phyloP scores from a whole-genome alignment of 2,797 vertebrate genomes.

The Pelochelys cantorii region DNA sequence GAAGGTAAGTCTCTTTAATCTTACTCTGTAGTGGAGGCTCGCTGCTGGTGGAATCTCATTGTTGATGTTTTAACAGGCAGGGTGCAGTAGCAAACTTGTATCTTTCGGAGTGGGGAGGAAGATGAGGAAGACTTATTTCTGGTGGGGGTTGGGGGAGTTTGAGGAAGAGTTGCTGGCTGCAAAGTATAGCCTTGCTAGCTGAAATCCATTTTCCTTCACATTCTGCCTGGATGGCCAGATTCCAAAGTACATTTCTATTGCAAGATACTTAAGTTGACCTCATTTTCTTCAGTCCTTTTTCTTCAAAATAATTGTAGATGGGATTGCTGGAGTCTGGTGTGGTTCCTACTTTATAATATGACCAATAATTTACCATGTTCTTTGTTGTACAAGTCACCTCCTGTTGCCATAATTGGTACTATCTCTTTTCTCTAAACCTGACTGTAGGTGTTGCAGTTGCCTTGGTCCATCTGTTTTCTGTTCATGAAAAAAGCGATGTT shows the following conservation, averaged over 20 bases:
- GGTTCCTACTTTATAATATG: neutral
- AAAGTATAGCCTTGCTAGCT: neutral
- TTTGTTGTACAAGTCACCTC: neutral
- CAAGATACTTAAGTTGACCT: rapidly evolving
- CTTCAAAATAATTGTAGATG: slow-evolving; percentile 28
- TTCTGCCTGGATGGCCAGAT: neutral
- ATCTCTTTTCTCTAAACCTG: neutral
- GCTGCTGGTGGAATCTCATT: slow-evolving; percentile 26
- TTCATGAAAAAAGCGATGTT: neutral
- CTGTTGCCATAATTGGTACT: neutral
- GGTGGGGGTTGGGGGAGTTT: neutral
- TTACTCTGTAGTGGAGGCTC: neutral
- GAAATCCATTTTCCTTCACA: neutral
- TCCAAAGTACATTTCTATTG: neutral
- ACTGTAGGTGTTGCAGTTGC: slow-evolving; percentile 41
- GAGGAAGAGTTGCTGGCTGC: neutral
- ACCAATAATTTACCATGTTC: neutral
- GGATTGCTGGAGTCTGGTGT: neutral
- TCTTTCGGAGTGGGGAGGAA: slow-evolving; percentile 7
- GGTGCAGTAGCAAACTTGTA: slow-evolving; percentile 21
- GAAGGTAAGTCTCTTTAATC: neutral
- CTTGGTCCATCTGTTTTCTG: neutral
- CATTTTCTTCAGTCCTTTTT: slow-evolving; percentile 32
- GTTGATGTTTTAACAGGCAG: slow-evolving; percentile 26
- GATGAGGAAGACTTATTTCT: neutral